Conservation (phyloP, 2,797 vertebrate genomes). For the Scolopax bukidnonensis region DNA sequence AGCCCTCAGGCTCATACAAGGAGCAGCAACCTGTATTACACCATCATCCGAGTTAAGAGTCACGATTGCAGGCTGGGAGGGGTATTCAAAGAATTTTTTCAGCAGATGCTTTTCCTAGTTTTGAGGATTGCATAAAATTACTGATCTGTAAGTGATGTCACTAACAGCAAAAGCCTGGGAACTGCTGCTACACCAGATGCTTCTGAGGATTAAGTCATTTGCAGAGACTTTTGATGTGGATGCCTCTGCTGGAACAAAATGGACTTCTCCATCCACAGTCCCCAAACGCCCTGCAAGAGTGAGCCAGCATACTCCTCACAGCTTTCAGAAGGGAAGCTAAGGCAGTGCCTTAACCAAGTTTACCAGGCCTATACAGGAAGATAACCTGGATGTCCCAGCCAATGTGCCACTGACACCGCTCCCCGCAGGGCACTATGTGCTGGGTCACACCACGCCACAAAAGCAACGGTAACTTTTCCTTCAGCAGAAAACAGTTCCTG, state of each 20-base stretch:
- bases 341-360: neutral
- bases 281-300: neutral
- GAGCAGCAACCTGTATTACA: neutral
- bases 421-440: neutral
- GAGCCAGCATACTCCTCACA: neutral
- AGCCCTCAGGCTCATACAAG: neutral
- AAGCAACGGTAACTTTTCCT: neutral
- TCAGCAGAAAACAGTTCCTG: neutral
- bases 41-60: neutral
- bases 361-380: neutral
- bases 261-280: neutral
- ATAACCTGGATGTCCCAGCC: neutral
- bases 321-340: neutral
- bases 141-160: neutral
- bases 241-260: neutral
- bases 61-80: neutral
- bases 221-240: neutral
- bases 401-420: too few species aligned
- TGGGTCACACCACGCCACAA: neutral
- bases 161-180: neutral
- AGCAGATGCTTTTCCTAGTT: neutral
- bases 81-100: neutral
- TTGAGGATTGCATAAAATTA: neutral
- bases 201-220: conserved; percentile 34
- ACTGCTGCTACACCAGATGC: conserved; percentile 26